Evolutionary conservation across 2,113 vertebrate genomes (phyloP).

Genomic region (Meleagris gallopavo): DNA sequence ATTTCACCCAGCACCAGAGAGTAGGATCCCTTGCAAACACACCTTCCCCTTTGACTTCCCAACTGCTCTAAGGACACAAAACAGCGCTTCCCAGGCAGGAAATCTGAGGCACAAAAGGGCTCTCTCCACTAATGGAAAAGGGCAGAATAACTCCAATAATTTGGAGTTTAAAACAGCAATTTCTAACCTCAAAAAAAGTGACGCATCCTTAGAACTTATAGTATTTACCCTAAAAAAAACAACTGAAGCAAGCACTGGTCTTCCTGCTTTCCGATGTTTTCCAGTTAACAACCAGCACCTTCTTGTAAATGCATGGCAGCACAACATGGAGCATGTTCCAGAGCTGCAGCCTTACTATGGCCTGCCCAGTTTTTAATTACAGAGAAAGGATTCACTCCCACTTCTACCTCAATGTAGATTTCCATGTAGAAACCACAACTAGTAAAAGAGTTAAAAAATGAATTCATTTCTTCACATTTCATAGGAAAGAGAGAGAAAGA

Average conservation of each 20-base stretch:
- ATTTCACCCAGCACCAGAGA: not conserved
- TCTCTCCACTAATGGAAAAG: not conserved
- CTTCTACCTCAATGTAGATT: not conserved
- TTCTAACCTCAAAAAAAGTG: not conserved
- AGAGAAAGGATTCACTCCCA: not conserved
- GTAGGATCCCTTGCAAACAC: not conserved
- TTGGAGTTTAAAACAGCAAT: not conserved
- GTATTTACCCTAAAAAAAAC: not conserved
- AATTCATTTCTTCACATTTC: not conserved
- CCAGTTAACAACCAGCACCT: not conserved
- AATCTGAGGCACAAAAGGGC: not conserved
- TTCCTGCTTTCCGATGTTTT: not conserved
- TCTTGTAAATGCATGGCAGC: not conserved
- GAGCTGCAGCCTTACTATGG: not conserved
- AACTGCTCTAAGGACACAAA: not conserved
- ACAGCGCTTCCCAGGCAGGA: not conserved
- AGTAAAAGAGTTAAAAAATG: not conserved
- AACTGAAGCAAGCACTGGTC: not conserved
- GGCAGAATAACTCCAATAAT: not conserved
- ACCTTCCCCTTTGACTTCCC: not conserved
- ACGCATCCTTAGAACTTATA: not conserved
- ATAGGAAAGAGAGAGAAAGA: not conserved
- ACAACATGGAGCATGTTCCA: not conserved
- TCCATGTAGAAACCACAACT: not conserved
- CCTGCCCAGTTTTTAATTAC: not conserved